Evolutionary conservation across 53 echinoderm and acorn worm species (phyloP).

Genomic region (Hippasteria phrygiana): DNA sequence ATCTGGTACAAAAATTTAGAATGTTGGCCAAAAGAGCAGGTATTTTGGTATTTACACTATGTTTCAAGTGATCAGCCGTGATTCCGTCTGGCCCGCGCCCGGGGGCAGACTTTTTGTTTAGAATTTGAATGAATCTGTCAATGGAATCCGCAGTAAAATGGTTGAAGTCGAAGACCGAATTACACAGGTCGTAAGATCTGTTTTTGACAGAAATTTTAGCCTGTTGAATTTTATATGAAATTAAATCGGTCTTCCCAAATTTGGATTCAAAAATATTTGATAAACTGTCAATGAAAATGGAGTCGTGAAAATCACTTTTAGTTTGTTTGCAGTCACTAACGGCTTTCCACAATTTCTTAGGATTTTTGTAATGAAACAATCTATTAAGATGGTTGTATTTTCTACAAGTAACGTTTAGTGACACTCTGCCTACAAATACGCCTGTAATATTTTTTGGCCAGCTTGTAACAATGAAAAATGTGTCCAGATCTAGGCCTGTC

Average conservation of each 20-base stretch:
- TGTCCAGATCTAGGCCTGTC: no score
- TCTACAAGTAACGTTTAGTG: slow-evolving; percentile 18
- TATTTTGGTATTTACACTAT: no score
- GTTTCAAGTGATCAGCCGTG: background rate
- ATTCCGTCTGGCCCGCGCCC: slow-evolving; percentile 9
- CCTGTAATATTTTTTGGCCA: slow-evolving; percentile 23
- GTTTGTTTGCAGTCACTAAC: background rate
- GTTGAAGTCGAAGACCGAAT: background rate
- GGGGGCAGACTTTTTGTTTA: no score
- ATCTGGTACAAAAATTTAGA: background rate
- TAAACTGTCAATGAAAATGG: no score
- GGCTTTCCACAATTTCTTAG: slow-evolving; percentile 24
- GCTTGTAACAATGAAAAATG: slow-evolving; percentile 16
- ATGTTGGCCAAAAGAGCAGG: no score
- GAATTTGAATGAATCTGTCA: no score
- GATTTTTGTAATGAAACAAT: slow-evolving; percentile 22
- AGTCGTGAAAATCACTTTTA: no score
- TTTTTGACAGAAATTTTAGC: slow-evolving; percentile 24
- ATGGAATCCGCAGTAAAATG: background rate
- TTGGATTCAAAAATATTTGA: background rate
- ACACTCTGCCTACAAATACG: slow-evolving; percentile 17
- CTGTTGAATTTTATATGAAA: background rate
- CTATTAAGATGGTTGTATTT: slow-evolving; percentile 26
- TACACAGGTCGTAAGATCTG: no score
- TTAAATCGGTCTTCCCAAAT: no score